Percentiles rank a stretch among this genome's conserved stretches.
These are phyloP conservation scores for Nestor notabilis DNA, from an alignment of 2,113 vertebrate species.

Conservation along the genomic window DNA sequence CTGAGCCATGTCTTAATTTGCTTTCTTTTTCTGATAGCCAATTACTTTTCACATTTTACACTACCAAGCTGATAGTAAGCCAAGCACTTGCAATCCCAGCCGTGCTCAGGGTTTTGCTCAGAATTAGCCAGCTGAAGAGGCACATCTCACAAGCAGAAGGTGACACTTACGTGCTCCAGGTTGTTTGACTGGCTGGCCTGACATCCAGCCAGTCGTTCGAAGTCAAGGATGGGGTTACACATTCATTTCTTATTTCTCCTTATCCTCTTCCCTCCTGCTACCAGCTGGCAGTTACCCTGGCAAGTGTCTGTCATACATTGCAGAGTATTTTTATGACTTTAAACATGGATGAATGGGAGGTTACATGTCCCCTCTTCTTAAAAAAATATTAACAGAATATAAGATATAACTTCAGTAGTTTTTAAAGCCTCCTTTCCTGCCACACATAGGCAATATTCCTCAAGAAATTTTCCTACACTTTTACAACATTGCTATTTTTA, in stretches of 20 bases:
- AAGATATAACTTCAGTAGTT: neutral
- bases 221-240: neutral
- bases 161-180: neutral
- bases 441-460: neutral
- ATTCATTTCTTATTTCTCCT: neutral
- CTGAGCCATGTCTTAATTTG: slow-evolving; percentile 18
- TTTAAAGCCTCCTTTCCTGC: neutral
- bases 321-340: neutral
- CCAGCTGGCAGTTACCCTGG: neutral
- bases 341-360: neutral
- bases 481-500: neutral
- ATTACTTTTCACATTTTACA: slow-evolving; percentile 3
- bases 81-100: neutral
- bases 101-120: neutral
- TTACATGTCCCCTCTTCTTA: rapidly evolving
- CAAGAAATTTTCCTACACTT: neutral
- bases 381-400: neutral
- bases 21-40: slow-evolving; percentile 20
- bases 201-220: neutral
- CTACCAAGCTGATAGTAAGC: neutral
- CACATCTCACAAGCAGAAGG: neutral
- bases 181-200: neutral
- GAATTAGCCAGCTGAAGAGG: neutral
- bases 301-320: neutral
- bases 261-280: neutral